Evolutionary conservation across 2,888 invertebrate genomes (phyloP), one percentile per base, ranked within the genome.

Genomic region (Epirrita christyi): DNA sequence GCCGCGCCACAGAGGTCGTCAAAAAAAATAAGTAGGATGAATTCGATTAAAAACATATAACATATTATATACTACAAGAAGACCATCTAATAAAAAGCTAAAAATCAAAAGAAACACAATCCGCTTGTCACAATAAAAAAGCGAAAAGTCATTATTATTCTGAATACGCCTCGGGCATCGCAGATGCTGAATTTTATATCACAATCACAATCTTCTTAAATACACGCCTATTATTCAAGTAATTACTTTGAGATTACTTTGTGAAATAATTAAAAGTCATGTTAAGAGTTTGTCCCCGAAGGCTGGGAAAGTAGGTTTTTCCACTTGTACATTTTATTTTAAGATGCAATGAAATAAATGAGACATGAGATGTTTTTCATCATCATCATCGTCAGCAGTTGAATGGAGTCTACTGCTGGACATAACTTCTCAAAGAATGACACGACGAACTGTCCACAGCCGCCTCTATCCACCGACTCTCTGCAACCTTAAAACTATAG

Each of bases 261-360:
- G 53, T 49, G 66, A 64, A 73, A 72, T 77, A 75, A 76, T 78
- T 76, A 72, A 75, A 76, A 73, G 71, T 71, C 69, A 69, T 70
- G 64, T 62, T 55, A 58, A 54, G 55, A 63, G 56, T 65, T 61
- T 65, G 61, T 65, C 53, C 59, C 51, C 34, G 55, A 43, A 53
- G 44, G 44, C 27, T 29, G 14, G 44, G 48, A 60, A 59, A 49
- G 42, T 48, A 48, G 51, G 28, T 38, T 53, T 61, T 63, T 51
- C n/a, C 14, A 44, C 21, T 48, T 42, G 29, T 40, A 34, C 32
- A 54, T 21, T 64, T 59, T 43, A 36, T 50, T 59, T 57, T 58
- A 21, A 43, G 29, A 40, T 40, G 36, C 43, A 36, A 43, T 45
- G 32, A 55, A 52, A 44, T 14, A 36, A 48, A 34, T n/a, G 41